Percentiles rank a stretch among this genome's conserved stretches.
Evolutionary conservation across 2,113 vertebrate species (phyloP).

Genomic region (Caloenas nicobarica): DNA sequence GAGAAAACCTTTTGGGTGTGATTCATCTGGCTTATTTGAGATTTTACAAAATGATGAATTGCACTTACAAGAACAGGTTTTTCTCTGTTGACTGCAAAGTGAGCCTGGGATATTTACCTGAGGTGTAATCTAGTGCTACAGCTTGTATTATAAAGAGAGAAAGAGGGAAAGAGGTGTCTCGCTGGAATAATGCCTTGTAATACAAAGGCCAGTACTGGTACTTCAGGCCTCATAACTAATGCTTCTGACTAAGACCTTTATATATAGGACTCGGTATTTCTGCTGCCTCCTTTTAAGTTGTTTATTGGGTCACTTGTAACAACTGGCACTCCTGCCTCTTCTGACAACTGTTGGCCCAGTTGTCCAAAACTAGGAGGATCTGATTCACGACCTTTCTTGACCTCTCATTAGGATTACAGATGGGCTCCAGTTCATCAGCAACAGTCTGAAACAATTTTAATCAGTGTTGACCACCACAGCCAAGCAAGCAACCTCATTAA

Average conservation of each 20-base stretch:
- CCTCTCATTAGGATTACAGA: conserved; percentile 38
- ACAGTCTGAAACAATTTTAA: conserved; percentile 45
- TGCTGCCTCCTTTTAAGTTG: not conserved
- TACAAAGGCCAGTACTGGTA: not conserved
- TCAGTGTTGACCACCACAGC: not conserved
- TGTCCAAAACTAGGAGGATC: not conserved
- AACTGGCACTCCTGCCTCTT: not conserved
- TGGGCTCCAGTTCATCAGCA: conserved; percentile 24
- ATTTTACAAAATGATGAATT: conserved; percentile 32
- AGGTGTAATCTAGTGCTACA: not conserved
- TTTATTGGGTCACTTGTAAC: not conserved
- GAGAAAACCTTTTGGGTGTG: not conserved
- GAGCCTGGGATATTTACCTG: not conserved
- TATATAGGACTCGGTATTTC: not conserved
- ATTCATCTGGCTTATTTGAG: not conserved
- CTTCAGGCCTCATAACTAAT: not conserved
- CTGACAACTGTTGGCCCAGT: not conserved
- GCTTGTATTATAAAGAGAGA: not conserved
- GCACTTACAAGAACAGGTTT: conserved; percentile 10
- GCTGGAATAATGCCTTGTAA: not conserved
- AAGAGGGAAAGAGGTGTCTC: not conserved
- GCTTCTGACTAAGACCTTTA: not conserved
- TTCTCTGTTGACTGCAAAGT: not conserved
- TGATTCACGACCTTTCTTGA: not conserved
- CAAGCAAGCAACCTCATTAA: conserved; percentile 8